Base-by-base conservation (phyloP, 2,797 vertebrate species). In the Platyrinchus mystaceus region DNA sequence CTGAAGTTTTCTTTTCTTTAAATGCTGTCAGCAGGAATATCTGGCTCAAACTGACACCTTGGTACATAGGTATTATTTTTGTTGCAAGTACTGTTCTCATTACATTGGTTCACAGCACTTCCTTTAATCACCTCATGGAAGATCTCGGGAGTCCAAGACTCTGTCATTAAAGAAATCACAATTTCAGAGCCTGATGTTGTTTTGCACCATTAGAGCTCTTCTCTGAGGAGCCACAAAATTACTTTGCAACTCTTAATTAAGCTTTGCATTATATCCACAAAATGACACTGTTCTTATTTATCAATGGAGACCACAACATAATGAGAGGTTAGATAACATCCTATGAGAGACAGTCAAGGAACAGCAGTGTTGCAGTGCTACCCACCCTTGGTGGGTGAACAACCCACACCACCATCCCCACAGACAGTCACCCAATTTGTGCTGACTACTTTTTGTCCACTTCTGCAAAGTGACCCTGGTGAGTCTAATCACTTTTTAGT, bases 181-280 rank as follows among this genome's bases (percentile, higher is more conserved):
- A 34, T 68, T 86, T 80, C 58, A 86, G 74, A 53, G 88, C 49
- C 41, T 87, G 74, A 58, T 56, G 47, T 23, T 85, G 53, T 74
- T 93, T 86, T 81, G 44, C 41, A 64, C 16, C 20, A 41, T 84
- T 81, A 87, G 8, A 94, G 34, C 20, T 52, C 60, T 92, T 80
- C 80, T 94, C 83, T 55, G 30, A 88, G 66, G 64, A 92, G 52
- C 16, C 56, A 81, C 52, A 88, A 88, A 93, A 83, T 71, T 50
- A 62, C 22, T 73, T 85, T 62, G 28, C 46, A 84, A 21, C 19
- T 70, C 56, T 86, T 93, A 86, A 81, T 73, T 90, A 91, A 91
- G 44, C 14, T 59, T 78, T 60, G 32, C 20, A 30, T 84, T 66
- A 64, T 79, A 64, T 19, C 20, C 39, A 53, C 10, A 34, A 52